These are phyloP conservation scores for Pteropus alecto DNA, from an alignment of 2,113 vertebrate genomes.

Conservation along the genomic window DNA sequence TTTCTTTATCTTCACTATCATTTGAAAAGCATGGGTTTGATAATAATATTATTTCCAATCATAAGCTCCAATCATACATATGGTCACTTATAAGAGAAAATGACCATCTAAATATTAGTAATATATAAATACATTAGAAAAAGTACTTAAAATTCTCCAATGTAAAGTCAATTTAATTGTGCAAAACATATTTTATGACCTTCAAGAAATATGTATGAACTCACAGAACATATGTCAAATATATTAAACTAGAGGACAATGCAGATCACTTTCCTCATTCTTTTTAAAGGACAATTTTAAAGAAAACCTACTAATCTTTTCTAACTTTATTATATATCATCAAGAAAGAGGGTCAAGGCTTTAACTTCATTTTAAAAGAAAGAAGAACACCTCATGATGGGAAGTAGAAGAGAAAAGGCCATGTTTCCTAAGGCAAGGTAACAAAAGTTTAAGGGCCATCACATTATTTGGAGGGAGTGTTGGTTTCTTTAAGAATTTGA, in stretches of 20 bases:
- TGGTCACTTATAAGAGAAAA: not conserved
- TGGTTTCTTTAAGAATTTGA: slow-evolving; percentile 67
- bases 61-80: not conserved
- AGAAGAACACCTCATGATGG: slow-evolving; percentile 66
- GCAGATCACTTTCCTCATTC: slow-evolving; percentile 73
- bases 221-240: slow-evolving; percentile 78
- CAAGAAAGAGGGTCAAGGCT: slow-evolving; percentile 75
- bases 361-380: slow-evolving; percentile 78
- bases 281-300: slow-evolving; percentile 75
- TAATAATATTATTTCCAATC: not conserved
- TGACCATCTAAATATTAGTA: slow-evolving; percentile 36
- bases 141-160: slow-evolving; percentile 41
- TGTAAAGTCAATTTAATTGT: slow-evolving; percentile 67
- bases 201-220: slow-evolving; percentile 74
- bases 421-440: slow-evolving; percentile 82
- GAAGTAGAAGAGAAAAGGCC: slow-evolving; percentile 69
- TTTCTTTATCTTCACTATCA: not conserved
- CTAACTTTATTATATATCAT: slow-evolving; percentile 66
- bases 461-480: slow-evolving; percentile 46
- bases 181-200: slow-evolving; percentile 70
- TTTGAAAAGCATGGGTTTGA: not conserved
- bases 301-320: slow-evolving; percentile 71
- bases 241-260: slow-evolving; percentile 77
- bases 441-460: slow-evolving; percentile 67
- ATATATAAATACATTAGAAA: slow-evolving; percentile 34